Base-by-base conservation (phyloP, 2,888 invertebrate species). In the Philonicus albiceps region DNA sequence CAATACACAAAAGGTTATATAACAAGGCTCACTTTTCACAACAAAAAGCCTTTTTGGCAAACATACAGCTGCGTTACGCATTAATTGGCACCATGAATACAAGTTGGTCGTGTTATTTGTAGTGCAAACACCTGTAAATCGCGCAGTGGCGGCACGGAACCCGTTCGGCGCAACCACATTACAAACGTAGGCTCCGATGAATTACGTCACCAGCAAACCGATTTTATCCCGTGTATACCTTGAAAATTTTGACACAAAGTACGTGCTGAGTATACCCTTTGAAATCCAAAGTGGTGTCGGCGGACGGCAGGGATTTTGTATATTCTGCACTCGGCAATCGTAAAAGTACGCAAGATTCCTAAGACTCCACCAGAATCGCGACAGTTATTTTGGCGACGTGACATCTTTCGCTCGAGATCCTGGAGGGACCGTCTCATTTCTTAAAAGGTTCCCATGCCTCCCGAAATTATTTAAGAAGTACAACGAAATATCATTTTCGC, bases 401-500 rank as follows among this genome's bases (percentile, higher is more conserved):
- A 74, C 74, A 31, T 49, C 19, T 19, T n/a, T n/a, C 3, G n/a
- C n/a, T 6, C 7, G 27, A 27, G 27, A 1, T 64, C 22, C 64
- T 37, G 34, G 34, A 7, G n/a, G n/a, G 55, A 19, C 8, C 11
- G 11, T 0, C 64, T 64, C 64, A 64, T 64, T 64, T 64, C 64
- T 64, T 64, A 64, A 64, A 64, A 64, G 64, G 64, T 27, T 64
- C 64, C 27, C 3, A 22, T 19, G 55, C 40, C 30, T 27, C 27
- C 11, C 0, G 30, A 16, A 49, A 49, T 43, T 49, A 53, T 49
- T 53, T 80, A 53, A 31, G 74, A 53, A 80, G 31, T 74, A 80
- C 80, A 80, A 31, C 80, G 53, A 80, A 80, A 80, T 80, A 80
- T 80, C 80, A 49, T 80, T 80, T 80, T 80, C 53, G 13, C 16